Base-by-base conservation (phyloP, 64 coral and sea anemone genomes). In the Montipora efflorescens region DNA sequence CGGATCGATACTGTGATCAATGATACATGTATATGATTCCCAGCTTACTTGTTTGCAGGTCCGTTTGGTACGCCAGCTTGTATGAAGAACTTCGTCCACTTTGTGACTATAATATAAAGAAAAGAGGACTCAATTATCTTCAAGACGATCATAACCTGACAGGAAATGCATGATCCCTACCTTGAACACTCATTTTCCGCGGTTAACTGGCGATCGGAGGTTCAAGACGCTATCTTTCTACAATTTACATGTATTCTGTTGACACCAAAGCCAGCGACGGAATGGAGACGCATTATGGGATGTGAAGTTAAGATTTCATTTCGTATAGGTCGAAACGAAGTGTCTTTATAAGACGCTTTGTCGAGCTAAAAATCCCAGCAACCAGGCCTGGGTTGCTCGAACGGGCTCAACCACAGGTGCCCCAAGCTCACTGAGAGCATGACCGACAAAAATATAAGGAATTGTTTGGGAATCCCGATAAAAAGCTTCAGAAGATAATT, bases 41-140 rank as follows among this genome's bases (percentile, higher is more conserved):
- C 36, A 48, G 58, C 95, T 93, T 95, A 98, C 96, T 92, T 97
- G 59, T 64, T 94, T 21, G 96, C 96, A 67, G 82, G 81, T 49
- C 74, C 89, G 47, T 68, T 79, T 16, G 96, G 96, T 13, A 97
- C 94, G 0, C 96, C 96, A 8, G 96, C 96, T n/a, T 97, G 79
- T 66, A 91, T 84, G 83, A 97, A 97, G 75, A 97, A 97, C 18
- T 82, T 89, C 55, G 91, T 88, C 96, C 96, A 97, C 72, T 97
- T 97, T 50, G 96, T 78, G 59, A 97, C 96, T 97, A 76, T 4
- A 74, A 88, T 12, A 5, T 0, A 1, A 50, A 78, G 11, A 49
- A 7, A 78, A 78, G 18, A 18, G 44, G 8, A 15, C 12, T 13
- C 44, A 8, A 49, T 78, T 49, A 19, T 16, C 5, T 16, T 5